Evolutionary conservation across 2,888 invertebrate genomes (phyloP), one percentile per base, ranked within the genome.

Genomic region (Plagodis dolabraria): DNA sequence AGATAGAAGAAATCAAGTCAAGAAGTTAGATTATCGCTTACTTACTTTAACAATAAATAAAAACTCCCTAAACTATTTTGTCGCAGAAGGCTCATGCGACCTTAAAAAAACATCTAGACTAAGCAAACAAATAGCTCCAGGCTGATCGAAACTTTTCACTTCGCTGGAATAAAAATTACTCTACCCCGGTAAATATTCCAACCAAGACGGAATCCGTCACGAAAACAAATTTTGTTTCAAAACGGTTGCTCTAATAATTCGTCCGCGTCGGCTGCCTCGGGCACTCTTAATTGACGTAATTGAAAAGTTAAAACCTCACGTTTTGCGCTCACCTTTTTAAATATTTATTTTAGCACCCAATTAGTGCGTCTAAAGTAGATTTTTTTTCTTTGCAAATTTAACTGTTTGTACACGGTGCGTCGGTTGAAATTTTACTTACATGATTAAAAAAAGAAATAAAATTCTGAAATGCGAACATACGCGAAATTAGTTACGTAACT

Each of bases 281-380:
- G 73, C 79, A 79, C 73, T 83, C 79, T 74, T 89, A 89, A 89
- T 89, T 89, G 86, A 87, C 79, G 81, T 85, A 87, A 87, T 89
- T 89, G 87, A 85, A 87, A 89, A 88, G 83, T 86, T 80, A 83
- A 88, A 87, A 84, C 83, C 84, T 80, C 81, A 84, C 85, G 80
- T 83, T 84, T 77, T 72, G 63, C 79, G 79, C 79, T 80, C 79
- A 77, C 86, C 86, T 87, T 87, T 88, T 87, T 85, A 90, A 90
- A 89, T 89, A 87, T 89, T 91, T 89, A 88, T 82, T 80, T 86
- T 84, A 80, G 82, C 85, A 87, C 88, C 89, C 89, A 89, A 91
- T 91, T 91, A 91, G 87, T 83, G 76, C 76, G 80, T 76, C 75
- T 79, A 77, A 74, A 75, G 78, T 78, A 77, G 70, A 80, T 77